phyloP scores from a whole-genome alignment of 1,140 invertebrate species.

The Luehdorfia chinensis region DNA sequence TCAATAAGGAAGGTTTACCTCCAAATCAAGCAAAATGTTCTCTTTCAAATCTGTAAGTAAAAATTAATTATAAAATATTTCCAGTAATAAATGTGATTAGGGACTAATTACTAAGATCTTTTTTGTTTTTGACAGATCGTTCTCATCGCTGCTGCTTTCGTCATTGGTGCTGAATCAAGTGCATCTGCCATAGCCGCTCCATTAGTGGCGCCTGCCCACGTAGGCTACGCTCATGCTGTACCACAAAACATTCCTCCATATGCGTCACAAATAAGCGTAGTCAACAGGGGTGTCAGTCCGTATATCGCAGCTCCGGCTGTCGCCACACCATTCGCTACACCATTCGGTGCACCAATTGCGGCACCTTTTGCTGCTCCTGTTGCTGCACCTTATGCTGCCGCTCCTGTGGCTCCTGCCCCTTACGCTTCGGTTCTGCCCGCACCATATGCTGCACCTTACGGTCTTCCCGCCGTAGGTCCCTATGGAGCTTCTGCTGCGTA shows the following conservation, averaged over 20 bases:
- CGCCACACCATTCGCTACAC: conserved; percentile 37
- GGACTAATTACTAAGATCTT: background rate
- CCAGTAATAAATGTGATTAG: conserved; percentile 5
- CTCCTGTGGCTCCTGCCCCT: conserved; percentile 21
- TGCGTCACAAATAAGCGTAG: conserved; percentile 74
- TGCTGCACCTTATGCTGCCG: conserved; percentile 30
- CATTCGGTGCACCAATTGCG: conserved; percentile 29
- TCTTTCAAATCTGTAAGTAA: conserved; percentile 68
- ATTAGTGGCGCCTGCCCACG: conserved; percentile 50
- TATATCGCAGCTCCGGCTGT: conserved; percentile 43
- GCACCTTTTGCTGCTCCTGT: conserved; percentile 37
- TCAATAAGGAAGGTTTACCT: conserved; percentile 62
- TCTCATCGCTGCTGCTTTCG: conserved; percentile 55
- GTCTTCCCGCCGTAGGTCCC: conserved; percentile 23
- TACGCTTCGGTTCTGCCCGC: conserved; percentile 15
- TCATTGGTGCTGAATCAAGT: conserved; percentile 66
- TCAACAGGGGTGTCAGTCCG: conserved; percentile 62
- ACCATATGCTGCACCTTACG: conserved; percentile 22
- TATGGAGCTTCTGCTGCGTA: conserved; percentile 38
- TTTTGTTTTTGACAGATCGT: conserved; percentile 49
- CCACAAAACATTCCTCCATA: conserved; percentile 78
- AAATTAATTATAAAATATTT: conserved; percentile 9
- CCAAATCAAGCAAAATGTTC: conserved; percentile 65
- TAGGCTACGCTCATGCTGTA: conserved; percentile 63
- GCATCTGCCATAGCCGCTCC: conserved; percentile 43